Evolutionary conservation across 2,797 vertebrate species (phyloP).

Genomic region (Podargus strigoides): DNA sequence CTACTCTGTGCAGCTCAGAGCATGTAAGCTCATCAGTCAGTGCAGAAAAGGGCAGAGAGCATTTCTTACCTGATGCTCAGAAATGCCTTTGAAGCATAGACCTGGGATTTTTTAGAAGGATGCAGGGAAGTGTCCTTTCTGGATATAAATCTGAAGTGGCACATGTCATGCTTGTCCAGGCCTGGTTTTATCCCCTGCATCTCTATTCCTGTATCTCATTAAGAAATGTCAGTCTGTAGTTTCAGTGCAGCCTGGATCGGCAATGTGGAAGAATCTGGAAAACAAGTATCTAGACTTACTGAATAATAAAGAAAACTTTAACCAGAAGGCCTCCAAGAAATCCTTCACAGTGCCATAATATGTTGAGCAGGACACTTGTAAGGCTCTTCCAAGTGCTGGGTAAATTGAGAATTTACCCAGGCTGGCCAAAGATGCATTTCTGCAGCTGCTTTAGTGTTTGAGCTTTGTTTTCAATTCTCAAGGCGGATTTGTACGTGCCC

Average conservation of each 20-base stretch:
- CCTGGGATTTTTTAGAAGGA: neutral
- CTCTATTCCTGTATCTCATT: neutral
- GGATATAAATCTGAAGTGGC: neutral
- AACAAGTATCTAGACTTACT: neutral
- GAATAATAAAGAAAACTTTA: neutral
- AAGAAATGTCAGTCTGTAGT: neutral
- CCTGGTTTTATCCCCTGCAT: neutral
- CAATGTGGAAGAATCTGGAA: neutral
- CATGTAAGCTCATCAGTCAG: neutral
- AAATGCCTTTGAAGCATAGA: neutral
- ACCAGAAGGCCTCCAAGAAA: neutral
- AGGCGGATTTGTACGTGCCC: neutral
- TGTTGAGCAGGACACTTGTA: neutral
- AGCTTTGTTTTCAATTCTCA: neutral
- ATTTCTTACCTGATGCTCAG: neutral
- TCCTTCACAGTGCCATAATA: neutral
- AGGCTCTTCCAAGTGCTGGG: neutral
- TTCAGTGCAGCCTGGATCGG: neutral
- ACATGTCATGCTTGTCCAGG: fast-evolving
- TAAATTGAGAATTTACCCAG: neutral
- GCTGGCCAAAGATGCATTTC: neutral
- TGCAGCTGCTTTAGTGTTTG: neutral
- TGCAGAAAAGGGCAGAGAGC: neutral
- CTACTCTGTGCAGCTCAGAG: neutral
- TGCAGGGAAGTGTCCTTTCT: neutral